Percentiles rank a stretch among this genome's conserved stretches.
Evolutionary conservation across 1,140 invertebrate species (phyloP).

Genomic region (Charaxes varanes): DNA sequence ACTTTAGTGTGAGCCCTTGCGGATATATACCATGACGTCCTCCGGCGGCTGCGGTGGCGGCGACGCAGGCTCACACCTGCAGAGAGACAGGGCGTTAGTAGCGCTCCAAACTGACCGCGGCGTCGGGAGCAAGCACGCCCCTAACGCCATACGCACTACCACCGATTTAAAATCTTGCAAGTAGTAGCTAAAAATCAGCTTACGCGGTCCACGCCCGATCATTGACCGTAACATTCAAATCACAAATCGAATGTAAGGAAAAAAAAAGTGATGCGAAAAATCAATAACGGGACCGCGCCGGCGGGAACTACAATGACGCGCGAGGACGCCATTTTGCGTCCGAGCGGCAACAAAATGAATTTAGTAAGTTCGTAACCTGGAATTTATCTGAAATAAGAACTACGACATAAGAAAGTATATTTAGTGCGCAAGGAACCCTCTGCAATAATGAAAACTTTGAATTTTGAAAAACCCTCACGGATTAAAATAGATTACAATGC

Average conservation of each 20-base stretch:
- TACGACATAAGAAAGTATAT: constrained; percentile 46
- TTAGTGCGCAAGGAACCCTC: constrained; percentile 49
- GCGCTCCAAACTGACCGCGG: constrained; percentile 68
- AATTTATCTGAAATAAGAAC: constrained; percentile 63
- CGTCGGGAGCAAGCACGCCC: constrained; percentile 26
- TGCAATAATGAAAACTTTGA: constrained; percentile 51
- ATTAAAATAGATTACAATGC: constrained; percentile 57
- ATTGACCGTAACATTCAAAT: constrained; percentile 50
- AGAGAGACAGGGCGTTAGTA: constrained; percentile 75
- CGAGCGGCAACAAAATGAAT: constrained; percentile 53
- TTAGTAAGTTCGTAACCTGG: constrained; percentile 43
- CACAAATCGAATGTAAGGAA: constrained; percentile 28
- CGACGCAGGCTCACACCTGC: constrained; percentile 75
- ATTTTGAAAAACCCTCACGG: constrained; percentile 62
- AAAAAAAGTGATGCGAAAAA: constrained; percentile 44
- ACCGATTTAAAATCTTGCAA: constrained; percentile 72
- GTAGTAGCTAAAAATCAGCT: constrained; percentile 28
- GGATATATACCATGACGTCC: constrained; percentile 79
- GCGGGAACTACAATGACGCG: constrained; percentile 55
- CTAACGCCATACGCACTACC: constrained; percentile 36
- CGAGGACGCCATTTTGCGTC: constrained; percentile 70
- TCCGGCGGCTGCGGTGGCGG: constrained; percentile 68
- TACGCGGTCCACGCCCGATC: constrained; percentile 32
- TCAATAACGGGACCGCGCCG: constrained; percentile 62
- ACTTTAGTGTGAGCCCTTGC: constrained; percentile 76